phyloP scores from a whole-genome alignment of 2,113 vertebrate genomes.

The Sander lucioperca region DNA sequence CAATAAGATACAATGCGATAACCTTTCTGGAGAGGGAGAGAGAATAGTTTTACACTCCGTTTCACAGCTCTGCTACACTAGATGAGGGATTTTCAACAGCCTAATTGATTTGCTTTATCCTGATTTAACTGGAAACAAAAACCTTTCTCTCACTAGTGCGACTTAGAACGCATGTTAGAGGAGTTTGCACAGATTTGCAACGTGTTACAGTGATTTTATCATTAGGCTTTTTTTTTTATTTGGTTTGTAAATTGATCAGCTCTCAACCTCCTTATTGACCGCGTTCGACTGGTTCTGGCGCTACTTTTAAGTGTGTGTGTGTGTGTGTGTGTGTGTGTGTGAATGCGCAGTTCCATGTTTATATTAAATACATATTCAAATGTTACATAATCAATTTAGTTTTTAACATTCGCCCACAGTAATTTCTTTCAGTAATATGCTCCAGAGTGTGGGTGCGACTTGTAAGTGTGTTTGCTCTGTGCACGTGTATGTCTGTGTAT shows the following conservation, averaged over 20 bases:
- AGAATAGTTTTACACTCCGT: slow-evolving; percentile 71
- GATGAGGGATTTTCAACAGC: slow-evolving; percentile 62
- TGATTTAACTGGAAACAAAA: slow-evolving; percentile 41
- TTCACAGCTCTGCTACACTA: slow-evolving; percentile 67
- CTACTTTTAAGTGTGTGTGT: slow-evolving; percentile 13
- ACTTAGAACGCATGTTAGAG: slow-evolving; percentile 5
- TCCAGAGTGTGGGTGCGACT: slow-evolving; percentile 9
- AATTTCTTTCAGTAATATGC: slow-evolving; percentile 34
- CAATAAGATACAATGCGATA: slow-evolving; percentile 81
- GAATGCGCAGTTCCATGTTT: slow-evolving; percentile 25
- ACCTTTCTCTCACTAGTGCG: slow-evolving; percentile 15
- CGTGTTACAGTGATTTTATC: slow-evolving; percentile 33
- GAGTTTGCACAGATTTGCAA: slow-evolving; percentile 36
- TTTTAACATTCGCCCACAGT: slow-evolving; percentile 33
- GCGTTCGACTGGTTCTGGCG: slow-evolving; percentile 15
- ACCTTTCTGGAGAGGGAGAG: slow-evolving; percentile 76
- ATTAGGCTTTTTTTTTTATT: slow-evolving; percentile 23
- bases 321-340: slow-evolving; percentile 27
- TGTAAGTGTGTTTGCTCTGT: slow-evolving; percentile 9
- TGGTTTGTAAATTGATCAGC: slow-evolving; percentile 55
- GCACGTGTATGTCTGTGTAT: slow-evolving; percentile 14
- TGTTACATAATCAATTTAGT: slow-evolving; percentile 35
- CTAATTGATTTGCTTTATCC: slow-evolving; percentile 75
- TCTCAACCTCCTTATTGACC: slow-evolving; percentile 44
- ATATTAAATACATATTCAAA: slow-evolving; percentile 51